These are phyloP conservation scores for Psix sp. DNA, from an alignment of 1,140 invertebrate species.

Conservation along the genomic window DNA sequence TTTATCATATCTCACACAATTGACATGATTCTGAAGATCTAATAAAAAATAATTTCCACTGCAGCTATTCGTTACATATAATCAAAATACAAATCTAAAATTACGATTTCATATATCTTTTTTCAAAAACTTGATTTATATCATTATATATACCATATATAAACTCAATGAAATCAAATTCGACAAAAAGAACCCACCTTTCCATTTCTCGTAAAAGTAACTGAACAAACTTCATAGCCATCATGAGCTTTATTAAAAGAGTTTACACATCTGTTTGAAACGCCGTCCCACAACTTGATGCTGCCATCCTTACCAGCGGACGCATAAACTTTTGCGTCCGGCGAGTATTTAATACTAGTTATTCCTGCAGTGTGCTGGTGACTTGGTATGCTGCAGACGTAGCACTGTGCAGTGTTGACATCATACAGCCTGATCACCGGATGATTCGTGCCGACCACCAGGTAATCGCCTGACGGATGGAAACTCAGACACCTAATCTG, in stretches of 20 bases:
- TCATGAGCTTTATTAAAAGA: constrained; percentile 96
- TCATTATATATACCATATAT: too few relatives aligned
- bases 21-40: neutral
- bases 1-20: too few relatives aligned
- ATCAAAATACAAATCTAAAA: too few relatives aligned
- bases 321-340: constrained; percentile 92
- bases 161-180: too few relatives aligned
- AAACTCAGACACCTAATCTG: constrained; percentile 92
- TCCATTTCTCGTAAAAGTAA: constrained; percentile 95
- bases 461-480: constrained; percentile 96
- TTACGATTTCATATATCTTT: too few relatives aligned
- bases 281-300: constrained; percentile 97
- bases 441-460: constrained; percentile 95
- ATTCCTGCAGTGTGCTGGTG: constrained; percentile 94
- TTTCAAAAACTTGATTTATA: too few relatives aligned
- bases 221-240: constrained; percentile 95
- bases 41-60: too few relatives aligned
- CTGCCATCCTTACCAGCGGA: constrained; percentile 94
- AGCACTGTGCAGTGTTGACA: constrained; percentile 96
- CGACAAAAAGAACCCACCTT: constrained; percentile 83
- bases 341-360: constrained; percentile 87
- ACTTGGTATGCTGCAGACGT: constrained; percentile 91
- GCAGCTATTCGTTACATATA: too few relatives aligned
- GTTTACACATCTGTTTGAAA: constrained; percentile 95
- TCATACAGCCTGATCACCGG: constrained; percentile 95